Evolutionary conservation across 1,140 invertebrate genomes (phyloP).

Genomic region (Diorhabda sublineata): DNA sequence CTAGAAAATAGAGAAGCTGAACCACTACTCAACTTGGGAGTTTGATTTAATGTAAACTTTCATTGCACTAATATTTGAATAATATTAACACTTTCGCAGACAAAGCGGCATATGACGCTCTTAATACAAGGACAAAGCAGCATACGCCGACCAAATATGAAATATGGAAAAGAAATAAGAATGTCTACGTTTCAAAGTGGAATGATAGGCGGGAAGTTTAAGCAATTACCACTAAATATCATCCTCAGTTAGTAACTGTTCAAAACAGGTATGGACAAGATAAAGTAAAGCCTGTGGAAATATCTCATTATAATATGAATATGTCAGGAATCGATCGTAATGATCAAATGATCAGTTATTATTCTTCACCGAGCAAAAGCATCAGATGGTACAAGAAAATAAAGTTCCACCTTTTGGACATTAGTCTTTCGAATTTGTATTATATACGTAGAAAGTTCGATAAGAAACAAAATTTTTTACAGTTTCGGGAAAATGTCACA

Average conservation of each 20-base stretch:
- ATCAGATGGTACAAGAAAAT: background rate
- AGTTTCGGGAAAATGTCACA: slow-evolving; percentile 4
- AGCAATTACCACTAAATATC: slow-evolving; percentile 19
- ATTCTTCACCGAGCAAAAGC: slow-evolving; percentile 5
- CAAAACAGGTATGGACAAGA: slow-evolving; percentile 11
- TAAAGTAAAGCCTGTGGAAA: slow-evolving; percentile 15
- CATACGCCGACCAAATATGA: slow-evolving; percentile 15
- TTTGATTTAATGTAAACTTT: too few relatives aligned
- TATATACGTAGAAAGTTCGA: slow-evolving; percentile 9
- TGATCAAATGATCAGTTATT: background rate
- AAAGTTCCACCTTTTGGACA: background rate
- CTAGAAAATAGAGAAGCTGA: slow-evolving; percentile 12
- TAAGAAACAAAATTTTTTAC: background rate
- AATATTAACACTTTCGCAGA: too few relatives aligned
- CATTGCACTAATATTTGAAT: too few relatives aligned
- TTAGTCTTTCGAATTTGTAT: slow-evolving; percentile 15
- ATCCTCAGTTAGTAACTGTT: slow-evolving; percentile 14
- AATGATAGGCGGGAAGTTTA: slow-evolving; percentile 14
- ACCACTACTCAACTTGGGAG: background rate
- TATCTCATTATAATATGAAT: slow-evolving; percentile 5
- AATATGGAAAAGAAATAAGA: slow-evolving; percentile 3
- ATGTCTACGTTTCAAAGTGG: slow-evolving; percentile 2
- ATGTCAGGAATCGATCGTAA: slow-evolving; percentile 7
- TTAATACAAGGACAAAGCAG: background rate
- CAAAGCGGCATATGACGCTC: too few relatives aligned